Conservation (phyloP, 2,888 invertebrate species). For the Globia sparganii region DNA sequence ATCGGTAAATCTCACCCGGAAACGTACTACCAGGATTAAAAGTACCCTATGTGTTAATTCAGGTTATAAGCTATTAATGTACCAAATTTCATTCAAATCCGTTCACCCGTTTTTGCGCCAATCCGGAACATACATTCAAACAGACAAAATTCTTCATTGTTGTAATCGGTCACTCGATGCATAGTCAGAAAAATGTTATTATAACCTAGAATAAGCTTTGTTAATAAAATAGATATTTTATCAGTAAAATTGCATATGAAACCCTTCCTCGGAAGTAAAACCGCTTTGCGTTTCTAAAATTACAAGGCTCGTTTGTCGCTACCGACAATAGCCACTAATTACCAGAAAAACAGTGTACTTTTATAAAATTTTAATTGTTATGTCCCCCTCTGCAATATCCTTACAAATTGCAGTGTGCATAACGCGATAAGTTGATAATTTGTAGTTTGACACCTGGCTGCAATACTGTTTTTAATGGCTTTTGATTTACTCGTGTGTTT, state of each 20-base stretch:
- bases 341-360: constrained; percentile 44
- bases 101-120: neutral
- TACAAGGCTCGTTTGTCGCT: constrained; percentile 22
- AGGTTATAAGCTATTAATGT: neutral
- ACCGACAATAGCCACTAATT: constrained; percentile 36
- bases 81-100: neutral
- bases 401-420: constrained; percentile 65
- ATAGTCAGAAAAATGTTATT: too few species aligned
- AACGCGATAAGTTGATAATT: constrained; percentile 87
- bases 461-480: constrained; percentile 35
- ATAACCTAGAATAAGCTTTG: too few species aligned
- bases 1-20: neutral
- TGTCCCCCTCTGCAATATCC: constrained; percentile 57
- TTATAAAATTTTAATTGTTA: constrained; percentile 62
- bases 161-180: too few species aligned
- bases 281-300: constrained; percentile 16
- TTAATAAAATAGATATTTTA: too few species aligned
- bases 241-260: constrained; percentile 3
- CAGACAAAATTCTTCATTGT: neutral
- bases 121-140: neutral
- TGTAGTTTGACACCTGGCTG: constrained; percentile 84
- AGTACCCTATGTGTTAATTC: neutral
- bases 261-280: neutral
- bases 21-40: neutral
- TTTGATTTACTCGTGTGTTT: constrained; percentile 47